A percentile compares a stretch with the other conserved stretches of the same genome.
Conservation (phyloP, 2,113 vertebrate species). For the Sturnus vulgaris region DNA sequence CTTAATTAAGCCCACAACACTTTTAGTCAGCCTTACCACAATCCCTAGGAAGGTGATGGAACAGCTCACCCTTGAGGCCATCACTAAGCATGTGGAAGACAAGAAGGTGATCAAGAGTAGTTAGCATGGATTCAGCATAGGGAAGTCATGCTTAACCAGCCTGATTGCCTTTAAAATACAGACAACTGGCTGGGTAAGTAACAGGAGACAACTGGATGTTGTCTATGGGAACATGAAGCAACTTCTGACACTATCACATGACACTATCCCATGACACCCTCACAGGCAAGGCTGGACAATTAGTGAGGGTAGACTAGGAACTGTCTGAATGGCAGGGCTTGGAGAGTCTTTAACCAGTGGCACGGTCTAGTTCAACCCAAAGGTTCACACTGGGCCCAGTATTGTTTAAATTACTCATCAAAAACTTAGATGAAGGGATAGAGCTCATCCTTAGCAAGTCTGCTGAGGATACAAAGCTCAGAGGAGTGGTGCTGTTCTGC, state of each 20-base stretch:
- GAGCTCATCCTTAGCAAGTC: neutral
- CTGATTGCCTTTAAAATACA: neutral
- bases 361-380: neutral
- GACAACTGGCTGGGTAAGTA: neutral
- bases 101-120: neutral
- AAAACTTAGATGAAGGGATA: neutral
- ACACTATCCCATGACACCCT: neutral
- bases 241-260: neutral
- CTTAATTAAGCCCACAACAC: neutral
- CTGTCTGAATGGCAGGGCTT: neutral
- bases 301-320: neutral
- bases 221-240: neutral
- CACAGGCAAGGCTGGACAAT: neutral
- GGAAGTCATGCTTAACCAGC: neutral
- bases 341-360: neutral
- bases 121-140: neutral
- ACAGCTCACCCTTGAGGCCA: neutral
- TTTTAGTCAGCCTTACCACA: neutral
- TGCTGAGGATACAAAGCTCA: neutral
- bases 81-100: neutral
- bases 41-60: neutral
- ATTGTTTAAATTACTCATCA: neutral
- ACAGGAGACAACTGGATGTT: fast-evolving
- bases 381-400: neutral
- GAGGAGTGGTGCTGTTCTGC: neutral